These are phyloP conservation scores for Stenodera caucasica DNA, from an alignment of 2,888 invertebrate genomes.

Conservation along the genomic window DNA sequence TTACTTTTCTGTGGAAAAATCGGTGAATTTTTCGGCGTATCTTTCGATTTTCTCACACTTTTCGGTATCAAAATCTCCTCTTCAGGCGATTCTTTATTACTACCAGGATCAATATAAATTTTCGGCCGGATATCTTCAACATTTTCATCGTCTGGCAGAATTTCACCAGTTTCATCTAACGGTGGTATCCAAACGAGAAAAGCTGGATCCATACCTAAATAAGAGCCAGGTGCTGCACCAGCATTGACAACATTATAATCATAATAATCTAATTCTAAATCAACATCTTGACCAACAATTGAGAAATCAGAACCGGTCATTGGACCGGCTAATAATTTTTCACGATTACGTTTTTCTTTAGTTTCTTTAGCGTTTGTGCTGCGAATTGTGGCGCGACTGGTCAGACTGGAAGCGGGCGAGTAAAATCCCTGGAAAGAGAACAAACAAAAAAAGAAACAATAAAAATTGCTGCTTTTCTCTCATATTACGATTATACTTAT, in stretches of 20 bases:
- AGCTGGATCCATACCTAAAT: slow-evolving; percentile 86
- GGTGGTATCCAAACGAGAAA: slow-evolving; percentile 88
- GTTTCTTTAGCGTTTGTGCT: slow-evolving; percentile 71
- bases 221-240: slow-evolving; percentile 82
- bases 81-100: slow-evolving; percentile 70
- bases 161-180: slow-evolving; percentile 67
- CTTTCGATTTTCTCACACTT: slow-evolving; percentile 28
- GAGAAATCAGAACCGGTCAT: slow-evolving; percentile 73
- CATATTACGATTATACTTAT: neutral
- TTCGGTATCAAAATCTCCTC: slow-evolving; percentile 59
- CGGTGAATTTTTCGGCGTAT: slow-evolving; percentile 37
- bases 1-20: slow-evolving; percentile 38
- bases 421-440: slow-evolving; percentile 66
- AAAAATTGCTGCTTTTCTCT: slow-evolving; percentile 11
- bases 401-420: slow-evolving; percentile 69
- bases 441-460: slow-evolving; percentile 15
- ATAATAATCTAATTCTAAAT: slow-evolving; percentile 84
- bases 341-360: slow-evolving; percentile 77
- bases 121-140: slow-evolving; percentile 52
- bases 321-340: slow-evolving; percentile 65
- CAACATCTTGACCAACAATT: slow-evolving; percentile 69
- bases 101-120: slow-evolving; percentile 62
- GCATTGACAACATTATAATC: slow-evolving; percentile 86
- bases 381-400: slow-evolving; percentile 67
- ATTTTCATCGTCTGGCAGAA: slow-evolving; percentile 63